Base-by-base conservation (phyloP, 35 echinoderm and acorn worm species). In the Lytechinus variegatus region DNA sequence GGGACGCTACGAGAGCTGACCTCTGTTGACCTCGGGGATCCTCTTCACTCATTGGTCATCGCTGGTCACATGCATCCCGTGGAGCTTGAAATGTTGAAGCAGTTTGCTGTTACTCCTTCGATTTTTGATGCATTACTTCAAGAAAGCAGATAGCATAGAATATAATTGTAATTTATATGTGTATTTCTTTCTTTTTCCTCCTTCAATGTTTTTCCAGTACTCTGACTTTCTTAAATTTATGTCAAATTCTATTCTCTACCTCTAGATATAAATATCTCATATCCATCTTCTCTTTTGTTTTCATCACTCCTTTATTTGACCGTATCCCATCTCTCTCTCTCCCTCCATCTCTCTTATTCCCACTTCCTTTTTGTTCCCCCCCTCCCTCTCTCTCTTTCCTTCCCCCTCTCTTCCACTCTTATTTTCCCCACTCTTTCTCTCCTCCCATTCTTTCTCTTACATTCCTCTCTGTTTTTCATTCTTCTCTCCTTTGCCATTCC, bases 11-110 rank as follows among this genome's bases (percentile, higher is more conserved):
- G 95, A 95, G 96, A 99, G 92, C 89, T 99, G 94, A 95, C 95
- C 27, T 87, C 95, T 7, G 95, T 95, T 60, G 98, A 99, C 93
- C 95, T 99, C 5, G 98, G 98, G n/a, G 96, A 86, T 53, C 98
- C 98, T 89, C 94, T 99, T 28, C 98, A 99, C 95, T 99, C 98
- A 93, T 97, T 99, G 94, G 96, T 99, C 94, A 99, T 99, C 52
- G 97, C 98, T 87, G 98, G 98, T 94, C 95, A 97, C 92, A 99
- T 99, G 98, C 98, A 99, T 92, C 98, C 97, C 33, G 71, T 99
- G 24, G 98, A 99, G 94, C 92, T 97, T 9, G 97, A 98, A 54
- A 99, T 99, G 98, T 92, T 99, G 2, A 97, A 94, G 61, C 89
- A 95, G 51, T 97, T 99, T 95, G 96, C 98, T 54, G 89, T 98